Conservation (phyloP, 2,797 vertebrate species). For the Morelia viridis region DNA sequence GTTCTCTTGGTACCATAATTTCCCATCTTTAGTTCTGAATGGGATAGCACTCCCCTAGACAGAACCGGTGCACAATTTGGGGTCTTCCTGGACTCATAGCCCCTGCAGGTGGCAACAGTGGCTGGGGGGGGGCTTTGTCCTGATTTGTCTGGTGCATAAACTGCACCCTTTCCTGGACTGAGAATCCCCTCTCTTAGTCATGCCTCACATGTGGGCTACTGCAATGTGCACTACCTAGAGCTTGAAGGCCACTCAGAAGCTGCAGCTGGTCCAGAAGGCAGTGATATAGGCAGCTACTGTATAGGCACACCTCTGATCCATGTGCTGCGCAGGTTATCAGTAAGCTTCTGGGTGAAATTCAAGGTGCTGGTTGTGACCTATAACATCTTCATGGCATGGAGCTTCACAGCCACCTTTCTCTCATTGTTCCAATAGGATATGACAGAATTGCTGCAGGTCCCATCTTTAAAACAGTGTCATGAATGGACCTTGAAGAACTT, state of each 20-base stretch:
- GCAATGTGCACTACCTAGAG: not conserved
- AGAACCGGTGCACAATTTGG: not conserved
- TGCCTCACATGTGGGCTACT: not conserved
- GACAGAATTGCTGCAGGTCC: not conserved
- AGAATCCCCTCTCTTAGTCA: not conserved
- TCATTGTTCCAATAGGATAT: not conserved
- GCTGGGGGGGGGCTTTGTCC: not conserved
- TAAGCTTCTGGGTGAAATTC: not conserved
- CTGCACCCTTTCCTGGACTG: not conserved
- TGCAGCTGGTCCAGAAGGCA: not conserved
- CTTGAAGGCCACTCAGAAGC: not conserved
- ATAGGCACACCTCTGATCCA: not conserved
- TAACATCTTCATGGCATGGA: not conserved
- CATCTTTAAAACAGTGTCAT: not conserved
- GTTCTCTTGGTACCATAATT: not conserved
- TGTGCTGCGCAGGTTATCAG: not conserved
- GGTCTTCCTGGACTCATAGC: not conserved
- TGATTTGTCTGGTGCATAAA: not conserved
- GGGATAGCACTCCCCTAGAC: not conserved
- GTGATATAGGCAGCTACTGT: not conserved
- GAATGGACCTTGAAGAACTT: not conserved
- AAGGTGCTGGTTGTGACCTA: not conserved
- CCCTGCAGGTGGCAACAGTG: not conserved
- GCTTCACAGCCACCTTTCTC: not conserved
- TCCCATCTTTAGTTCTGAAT: not conserved